Base-by-base conservation (phyloP, 1,140 invertebrate genomes). In the Lucilia sericata region DNA sequence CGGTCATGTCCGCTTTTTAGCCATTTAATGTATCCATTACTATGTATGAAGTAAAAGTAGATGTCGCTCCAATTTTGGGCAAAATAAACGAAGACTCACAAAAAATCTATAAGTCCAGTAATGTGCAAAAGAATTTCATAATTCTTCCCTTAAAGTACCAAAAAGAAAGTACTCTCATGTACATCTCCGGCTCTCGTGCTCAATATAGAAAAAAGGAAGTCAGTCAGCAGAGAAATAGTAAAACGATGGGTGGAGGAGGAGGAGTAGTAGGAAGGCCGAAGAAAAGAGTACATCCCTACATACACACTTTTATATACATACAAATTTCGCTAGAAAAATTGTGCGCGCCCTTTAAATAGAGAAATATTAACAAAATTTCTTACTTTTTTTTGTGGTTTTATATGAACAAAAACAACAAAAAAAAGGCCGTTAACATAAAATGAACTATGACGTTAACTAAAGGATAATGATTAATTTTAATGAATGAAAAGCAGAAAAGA, bases 291-390 rank as follows among this genome's bases (percentile, higher is more conserved):
- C 8, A 17, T n/a, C 2, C 14, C 55, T 60, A 60, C 14, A 42
- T 60, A 60, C 14, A 42, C 4, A 60, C 55, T n/a, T 60, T 17
- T 60, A 60, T n/a, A 10, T 70, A 70, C 65, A 70, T 70, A 70
- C 65, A 70, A 19, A 70, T 55, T 70, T 21, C n/a, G 4, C 2
- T 12, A 25, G 65, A 19, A 70, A 70, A 70, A 3, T n/a, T 70
- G 65, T 21, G 65, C 65, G 65, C 65, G 65, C 65, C 65, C 65
- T 70, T 70, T 70, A 21, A 25, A 70, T 70, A 70, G 65, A 70
- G 65, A 70, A 70, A 70, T 21, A 7, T 70, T 70, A 21, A 7
- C 19, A 21, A 70, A n/a, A 21, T 25, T 70, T 21, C 5, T 7
- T 21, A 5, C 19, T 10, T 25, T 70, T 70, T n/a, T n/a, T n/a